Base-by-base conservation (phyloP, 2,888 invertebrate species). In the Lysandra bellargus region DNA sequence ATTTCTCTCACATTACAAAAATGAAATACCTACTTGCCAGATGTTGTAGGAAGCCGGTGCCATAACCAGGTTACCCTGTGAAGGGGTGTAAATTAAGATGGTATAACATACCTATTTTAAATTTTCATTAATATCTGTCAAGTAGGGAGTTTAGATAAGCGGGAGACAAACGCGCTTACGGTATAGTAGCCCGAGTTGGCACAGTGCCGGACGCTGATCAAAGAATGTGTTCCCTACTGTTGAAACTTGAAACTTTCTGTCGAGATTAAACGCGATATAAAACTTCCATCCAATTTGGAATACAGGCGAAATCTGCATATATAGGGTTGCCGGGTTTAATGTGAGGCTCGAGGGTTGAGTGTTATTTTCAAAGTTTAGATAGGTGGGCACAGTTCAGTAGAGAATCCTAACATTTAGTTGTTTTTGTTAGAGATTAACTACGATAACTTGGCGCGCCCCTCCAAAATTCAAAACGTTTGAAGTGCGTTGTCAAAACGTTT, bases 121-220 rank as follows among this genome's bases (percentile, higher is more conserved):
- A 30, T 17, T 57, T 76, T 57, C 53, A 76, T 76, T 33, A 76
- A 76, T 57, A 76, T 57, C 49, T 76, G 76, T 89, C 73, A 73
- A 88, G 86, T 87, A 88, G 89, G 88, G 90, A 87, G 87, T 87
- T 87, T 87, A 86, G 85, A 84, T 83, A 86, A 87, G 84, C 86
- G 85, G 84, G 87, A 90, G 90, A 92, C 90, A 92, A 91, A 89
- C 89, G 90, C 87, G 87, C 93, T 91, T 88, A 91, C 90, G 90
- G 86, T 84, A 85, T 85, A 83, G 57, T 85, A 83, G 86, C 73
- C 79, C 82, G 83, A 83, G 83, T 86, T 90, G 91, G 91, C 87
- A 83, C 86, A 89, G 90, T 91, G 64, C 74, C 77, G 77, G 81
- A 79, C 77, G 69, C 69, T 80, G 77, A 77, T 78, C 64, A 78